Evolutionary conservation across 2,797 vertebrate genomes (phyloP).

Genomic region (Nyctibius grandis): DNA sequence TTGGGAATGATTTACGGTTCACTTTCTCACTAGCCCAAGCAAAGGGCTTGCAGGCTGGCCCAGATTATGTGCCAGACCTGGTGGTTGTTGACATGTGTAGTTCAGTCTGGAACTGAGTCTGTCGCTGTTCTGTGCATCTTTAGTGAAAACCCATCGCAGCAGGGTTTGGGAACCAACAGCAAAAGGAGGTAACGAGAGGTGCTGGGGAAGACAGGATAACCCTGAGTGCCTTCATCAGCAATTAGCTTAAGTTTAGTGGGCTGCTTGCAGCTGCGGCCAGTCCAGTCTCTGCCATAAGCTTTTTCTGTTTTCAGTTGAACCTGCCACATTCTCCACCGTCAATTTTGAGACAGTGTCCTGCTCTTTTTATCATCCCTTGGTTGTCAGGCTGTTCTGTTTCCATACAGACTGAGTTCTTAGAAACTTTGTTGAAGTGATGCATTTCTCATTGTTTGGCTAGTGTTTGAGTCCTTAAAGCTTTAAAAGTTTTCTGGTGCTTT

Average conservation of each 20-base stretch:
- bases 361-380: not conserved
- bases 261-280: not conserved
- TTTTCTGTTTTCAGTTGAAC: not conserved
- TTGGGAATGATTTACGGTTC: constrained; percentile 30
- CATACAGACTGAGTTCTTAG: no score
- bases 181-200: not conserved
- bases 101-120: not conserved
- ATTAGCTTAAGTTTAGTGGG: not conserved
- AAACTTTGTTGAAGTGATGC: not conserved
- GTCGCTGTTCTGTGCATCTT: not conserved
- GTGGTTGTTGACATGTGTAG: not conserved
- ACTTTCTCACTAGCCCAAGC: not conserved
- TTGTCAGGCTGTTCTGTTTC: not conserved
- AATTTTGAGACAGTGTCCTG: not conserved
- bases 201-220: not conserved
- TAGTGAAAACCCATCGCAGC: accelerated
- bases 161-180: not conserved
- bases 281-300: not conserved
- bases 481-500: not conserved
- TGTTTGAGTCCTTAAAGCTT: not conserved
- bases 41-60: not conserved
- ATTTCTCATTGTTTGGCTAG: not conserved
- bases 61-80: not conserved
- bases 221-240: not conserved
- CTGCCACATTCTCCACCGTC: not conserved